A percentile compares a stretch with the other conserved stretches of the same genome.
Evolutionary conservation across 1,140 invertebrate species (phyloP).

Genomic region (Hylaeus volcanicus): DNA sequence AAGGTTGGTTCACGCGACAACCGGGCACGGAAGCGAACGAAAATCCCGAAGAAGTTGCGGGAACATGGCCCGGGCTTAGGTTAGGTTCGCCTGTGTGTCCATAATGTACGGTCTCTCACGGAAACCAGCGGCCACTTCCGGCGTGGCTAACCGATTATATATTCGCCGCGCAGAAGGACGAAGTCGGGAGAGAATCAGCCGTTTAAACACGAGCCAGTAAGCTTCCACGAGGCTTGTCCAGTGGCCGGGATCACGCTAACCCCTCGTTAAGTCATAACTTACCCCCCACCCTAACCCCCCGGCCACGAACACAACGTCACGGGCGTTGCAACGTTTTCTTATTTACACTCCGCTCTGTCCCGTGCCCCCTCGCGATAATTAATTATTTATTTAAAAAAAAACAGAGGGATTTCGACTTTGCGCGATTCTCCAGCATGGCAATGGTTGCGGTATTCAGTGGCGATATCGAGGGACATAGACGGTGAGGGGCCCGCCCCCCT

Average conservation of each 20-base stretch:
- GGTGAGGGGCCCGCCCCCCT: too few relatives aligned
- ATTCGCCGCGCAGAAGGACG: conserved; percentile 66
- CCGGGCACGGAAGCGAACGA: not conserved
- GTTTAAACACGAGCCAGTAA: conserved; percentile 65
- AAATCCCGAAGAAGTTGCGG: conserved; percentile 6
- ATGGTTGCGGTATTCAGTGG: too few relatives aligned
- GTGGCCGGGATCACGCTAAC: conserved; percentile 76
- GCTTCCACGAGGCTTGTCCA: conserved; percentile 70
- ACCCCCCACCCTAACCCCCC: conserved; percentile 65
- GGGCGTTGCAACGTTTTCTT: conserved; percentile 47
- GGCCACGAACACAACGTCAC: conserved; percentile 34
- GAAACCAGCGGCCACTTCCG: conserved; percentile 61
- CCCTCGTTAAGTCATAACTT: conserved; percentile 81
- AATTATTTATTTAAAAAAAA: conserved; percentile 62
- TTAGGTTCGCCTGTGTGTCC: not conserved
- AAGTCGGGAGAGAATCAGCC: conserved; percentile 71
- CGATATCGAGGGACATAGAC: too few relatives aligned
- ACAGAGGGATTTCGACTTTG: conserved; percentile 22
- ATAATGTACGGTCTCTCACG: conserved; percentile 60
- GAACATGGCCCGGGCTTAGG: not conserved
- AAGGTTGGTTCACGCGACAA: conserved; percentile 17
- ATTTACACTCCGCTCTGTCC: conserved; percentile 65
- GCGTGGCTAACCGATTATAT: conserved; percentile 67
- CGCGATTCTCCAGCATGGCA: not conserved
- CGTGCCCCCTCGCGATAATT: conserved; percentile 44